These are phyloP conservation scores for Drosophila melanocephala DNA, from an alignment of 2,888 invertebrate species.

Conservation along the genomic window DNA sequence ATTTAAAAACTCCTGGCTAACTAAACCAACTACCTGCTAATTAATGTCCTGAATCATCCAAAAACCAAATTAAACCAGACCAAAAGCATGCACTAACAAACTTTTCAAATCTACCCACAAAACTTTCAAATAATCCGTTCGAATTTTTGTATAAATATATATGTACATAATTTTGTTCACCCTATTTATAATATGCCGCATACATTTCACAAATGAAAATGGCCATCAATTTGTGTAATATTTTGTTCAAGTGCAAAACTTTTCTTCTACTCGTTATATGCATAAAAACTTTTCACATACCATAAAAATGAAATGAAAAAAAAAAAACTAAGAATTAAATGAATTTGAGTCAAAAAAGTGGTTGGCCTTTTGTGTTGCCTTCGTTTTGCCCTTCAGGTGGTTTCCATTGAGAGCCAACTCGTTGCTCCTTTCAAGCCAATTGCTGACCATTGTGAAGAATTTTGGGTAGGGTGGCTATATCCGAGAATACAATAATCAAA, in stretches of 20 bases:
- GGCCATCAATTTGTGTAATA: slow-evolving; percentile 72
- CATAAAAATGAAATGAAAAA: slow-evolving; percentile 1
- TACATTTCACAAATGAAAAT: slow-evolving; percentile 66
- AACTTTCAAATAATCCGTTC: slow-evolving; percentile 32
- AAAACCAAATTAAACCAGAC: slow-evolving; percentile 9
- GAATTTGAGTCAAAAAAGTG: slow-evolving; percentile 39
- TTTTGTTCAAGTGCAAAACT: slow-evolving; percentile 70
- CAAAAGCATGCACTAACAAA: slow-evolving; percentile 25
- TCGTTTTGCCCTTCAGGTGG: slow-evolving; percentile 39
- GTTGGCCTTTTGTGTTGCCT: slow-evolving; percentile 17
- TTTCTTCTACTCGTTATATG: slow-evolving; percentile 54
- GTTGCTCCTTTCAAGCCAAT: slow-evolving; percentile 50
- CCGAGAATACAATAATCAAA: slow-evolving; percentile 67
- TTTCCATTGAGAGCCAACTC: slow-evolving; percentile 37
- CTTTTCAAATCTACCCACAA: slow-evolving; percentile 51
- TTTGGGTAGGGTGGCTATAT: neutral
- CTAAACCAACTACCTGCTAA: slow-evolving; percentile 9
- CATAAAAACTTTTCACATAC: slow-evolving; percentile 62
- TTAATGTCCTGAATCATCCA: slow-evolving; percentile 34
- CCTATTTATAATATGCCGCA: slow-evolving; percentile 48
- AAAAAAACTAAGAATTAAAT: slow-evolving; percentile 29
- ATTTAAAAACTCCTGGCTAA: neutral
- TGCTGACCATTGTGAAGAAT: slow-evolving; percentile 45
- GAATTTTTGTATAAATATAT: slow-evolving; percentile 11
- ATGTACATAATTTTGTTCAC: slow-evolving; percentile 6